Conservation (phyloP, 2,888 invertebrate genomes). For the Brenthis hecate region DNA sequence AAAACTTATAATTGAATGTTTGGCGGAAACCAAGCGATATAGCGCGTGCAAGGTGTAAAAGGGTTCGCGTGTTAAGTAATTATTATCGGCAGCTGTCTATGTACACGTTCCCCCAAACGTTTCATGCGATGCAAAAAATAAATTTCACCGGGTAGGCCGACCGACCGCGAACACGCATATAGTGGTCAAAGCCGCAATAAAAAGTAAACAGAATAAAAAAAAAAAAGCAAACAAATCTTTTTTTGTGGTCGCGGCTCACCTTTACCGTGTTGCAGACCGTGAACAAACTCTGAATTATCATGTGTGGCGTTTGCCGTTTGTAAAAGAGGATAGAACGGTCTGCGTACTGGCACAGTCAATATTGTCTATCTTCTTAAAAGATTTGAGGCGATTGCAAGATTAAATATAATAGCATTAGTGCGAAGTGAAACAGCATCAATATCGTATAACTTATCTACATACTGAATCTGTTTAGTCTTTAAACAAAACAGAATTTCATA, state of each 20-base stretch:
- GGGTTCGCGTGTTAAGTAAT: conserved; percentile 75
- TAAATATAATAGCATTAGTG: neutral
- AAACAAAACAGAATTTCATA: too few relatives aligned
- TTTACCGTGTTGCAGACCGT: conserved; percentile 77
- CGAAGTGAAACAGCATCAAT: conserved; percentile 1
- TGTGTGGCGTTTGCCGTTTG: conserved; percentile 63
- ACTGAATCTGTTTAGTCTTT: too few relatives aligned
- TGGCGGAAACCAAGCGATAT: conserved; percentile 36
- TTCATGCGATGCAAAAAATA: conserved; percentile 65
- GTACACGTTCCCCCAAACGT: conserved; percentile 66
- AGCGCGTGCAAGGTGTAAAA: conserved; percentile 75
- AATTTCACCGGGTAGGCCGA: conserved; percentile 59
- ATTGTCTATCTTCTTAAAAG: conserved; percentile 62
- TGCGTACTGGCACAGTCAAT: conserved; percentile 61
- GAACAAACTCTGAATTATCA: conserved; percentile 79
- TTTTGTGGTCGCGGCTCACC: conserved; percentile 77
- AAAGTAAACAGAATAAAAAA: conserved; percentile 60
- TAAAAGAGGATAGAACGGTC: conserved; percentile 72
- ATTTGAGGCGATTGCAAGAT: conserved; percentile 64
- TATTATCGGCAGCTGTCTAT: conserved; percentile 74
- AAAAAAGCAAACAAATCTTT: conserved; percentile 59
- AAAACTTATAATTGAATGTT: conserved; percentile 31
- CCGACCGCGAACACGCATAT: conserved; percentile 62
- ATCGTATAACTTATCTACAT: neutral
- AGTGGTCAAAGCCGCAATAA: conserved; percentile 69